Percentiles rank a stretch among this genome's conserved stretches.
These are phyloP conservation scores for Lepus townsendii DNA, from an alignment of 2,797 vertebrate species.

Conservation along the genomic window DNA sequence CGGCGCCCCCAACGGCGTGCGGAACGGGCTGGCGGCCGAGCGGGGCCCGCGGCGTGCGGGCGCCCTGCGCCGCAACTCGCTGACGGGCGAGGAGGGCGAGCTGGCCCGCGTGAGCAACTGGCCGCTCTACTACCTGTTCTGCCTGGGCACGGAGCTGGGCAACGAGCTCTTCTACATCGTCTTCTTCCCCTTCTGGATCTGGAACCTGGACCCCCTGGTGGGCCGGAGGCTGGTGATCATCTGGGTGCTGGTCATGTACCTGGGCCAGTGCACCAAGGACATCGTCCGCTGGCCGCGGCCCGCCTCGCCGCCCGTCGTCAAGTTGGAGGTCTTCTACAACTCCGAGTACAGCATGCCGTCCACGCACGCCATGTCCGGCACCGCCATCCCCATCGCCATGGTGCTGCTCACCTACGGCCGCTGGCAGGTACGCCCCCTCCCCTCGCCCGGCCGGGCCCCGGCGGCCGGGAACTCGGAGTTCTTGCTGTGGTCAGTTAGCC, in stretches of 20 bases:
- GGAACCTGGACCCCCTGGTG: slow-evolving; percentile 96
- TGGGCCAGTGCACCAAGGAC: slow-evolving; percentile 99
- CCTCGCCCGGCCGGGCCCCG: background rate
- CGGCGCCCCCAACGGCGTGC: slow-evolving; percentile 78
- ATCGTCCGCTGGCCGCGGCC: slow-evolving; percentile 95
- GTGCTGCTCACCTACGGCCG: slow-evolving; percentile 94
- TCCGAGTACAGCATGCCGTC: slow-evolving; percentile 99
- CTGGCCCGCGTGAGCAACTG: slow-evolving; percentile 91
- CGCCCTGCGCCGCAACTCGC: slow-evolving; percentile 93
- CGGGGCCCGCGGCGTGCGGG: slow-evolving; percentile 56
- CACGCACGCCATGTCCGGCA: slow-evolving; percentile 99
- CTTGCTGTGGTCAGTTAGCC: background rate
- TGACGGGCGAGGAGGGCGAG: slow-evolving; percentile 94
- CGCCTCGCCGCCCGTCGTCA: slow-evolving; percentile 96
- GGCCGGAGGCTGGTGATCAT: slow-evolving; percentile 94
- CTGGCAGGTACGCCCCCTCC: slow-evolving; percentile 93
- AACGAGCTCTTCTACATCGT: slow-evolving; percentile 97
- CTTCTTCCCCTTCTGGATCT: slow-evolving; percentile 97
- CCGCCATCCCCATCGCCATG: slow-evolving; percentile 95
- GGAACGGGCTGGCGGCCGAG: slow-evolving; percentile 76
- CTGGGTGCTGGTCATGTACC: slow-evolving; percentile 99
- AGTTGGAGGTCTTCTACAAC: slow-evolving; percentile 98
- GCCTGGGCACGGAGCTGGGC: slow-evolving; percentile 96
- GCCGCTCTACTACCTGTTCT: slow-evolving; percentile 95
- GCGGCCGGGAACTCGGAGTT: background rate